Evolutionary conservation across 2,888 invertebrate species (phyloP), one percentile per base, ranked within the genome.

Genomic region (Nemurella pictetii): DNA sequence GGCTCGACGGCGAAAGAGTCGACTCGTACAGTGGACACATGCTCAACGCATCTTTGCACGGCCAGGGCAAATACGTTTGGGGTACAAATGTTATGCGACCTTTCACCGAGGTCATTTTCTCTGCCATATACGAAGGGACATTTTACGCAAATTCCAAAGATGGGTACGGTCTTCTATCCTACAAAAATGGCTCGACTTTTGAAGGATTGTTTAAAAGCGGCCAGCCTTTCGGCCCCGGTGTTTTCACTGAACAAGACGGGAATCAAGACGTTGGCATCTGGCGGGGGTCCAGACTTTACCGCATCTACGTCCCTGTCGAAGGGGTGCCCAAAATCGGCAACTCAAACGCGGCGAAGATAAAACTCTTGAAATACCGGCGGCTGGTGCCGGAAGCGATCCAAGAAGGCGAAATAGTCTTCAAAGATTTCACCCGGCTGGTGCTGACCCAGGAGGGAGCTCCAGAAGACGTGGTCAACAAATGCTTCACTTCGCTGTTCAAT

Each of bases 181-280:
- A 55, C 55, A 55, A 55, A 55, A 20, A 55, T 12, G 3, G 55
- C 20, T 55, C 55, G 12, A 55, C 55, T 55, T 55, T 55, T 20
- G 55, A 75, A 12, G 75, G 75, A 1, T 12, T 75, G 28, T 75
- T 75, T 25, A 75, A 75, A 15, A 9, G 25, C 7, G 28, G 28
- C 75, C 2, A 27, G 26, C 75, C 75, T 25, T 75, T 75, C 15
- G 75, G 75, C 2, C 75, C 75, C 26, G 75, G 75, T 0, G 28
- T 75, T 25, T 28, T 75, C 27, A 75, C 28, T 0, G 20, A 75
- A 5, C 0, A 2, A 5, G 9, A 27, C 27, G 75, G 75, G 0
- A 27, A n/a, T 1, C 75, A 75, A n/a, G 27, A 75, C 27, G 75
- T 75, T n/a, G 75, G 75, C 27, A 75, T 75, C 75, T 75, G 75